These are phyloP conservation scores for Carassius gibelio DNA, from an alignment of 2,113 vertebrate genomes.

Conservation along the genomic window DNA sequence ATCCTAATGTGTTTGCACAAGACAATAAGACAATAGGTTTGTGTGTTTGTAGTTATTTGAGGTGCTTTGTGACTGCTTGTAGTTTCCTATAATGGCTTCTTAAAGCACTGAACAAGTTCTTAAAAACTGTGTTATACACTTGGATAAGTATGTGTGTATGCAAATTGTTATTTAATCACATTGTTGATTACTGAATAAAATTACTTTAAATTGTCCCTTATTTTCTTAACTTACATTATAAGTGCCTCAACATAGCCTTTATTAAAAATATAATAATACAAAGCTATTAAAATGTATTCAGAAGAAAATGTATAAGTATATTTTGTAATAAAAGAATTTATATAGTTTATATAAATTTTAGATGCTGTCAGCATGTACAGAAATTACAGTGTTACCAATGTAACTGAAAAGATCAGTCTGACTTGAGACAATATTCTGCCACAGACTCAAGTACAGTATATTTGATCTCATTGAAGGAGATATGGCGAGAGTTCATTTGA, in stretches of 20 bases:
- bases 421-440: not conserved
- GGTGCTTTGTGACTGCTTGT: not conserved
- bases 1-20: not conserved
- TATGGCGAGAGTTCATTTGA: slow-evolving; percentile 29
- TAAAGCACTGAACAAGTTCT: not conserved
- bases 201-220: too few relatives aligned
- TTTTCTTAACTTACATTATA: too few relatives aligned
- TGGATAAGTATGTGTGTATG: not conserved
- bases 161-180: not conserved
- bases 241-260: too few relatives aligned
- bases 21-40: not conserved
- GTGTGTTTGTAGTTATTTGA: slow-evolving; percentile 26
- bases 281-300: too few relatives aligned
- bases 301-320: too few relatives aligned
- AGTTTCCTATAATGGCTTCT: not conserved
- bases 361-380: too few relatives aligned
- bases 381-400: not conserved
- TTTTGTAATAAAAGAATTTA: too few relatives aligned
- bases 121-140: not conserved
- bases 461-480: slow-evolving; percentile 36
- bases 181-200: too few relatives aligned
- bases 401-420: not conserved
- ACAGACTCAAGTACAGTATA: slow-evolving; percentile 8
- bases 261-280: too few relatives aligned
- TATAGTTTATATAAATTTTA: too few relatives aligned